These are phyloP conservation scores for Chiropotes sagulatus DNA, from an alignment of 2,797 vertebrate genomes.

Conservation along the genomic window DNA sequence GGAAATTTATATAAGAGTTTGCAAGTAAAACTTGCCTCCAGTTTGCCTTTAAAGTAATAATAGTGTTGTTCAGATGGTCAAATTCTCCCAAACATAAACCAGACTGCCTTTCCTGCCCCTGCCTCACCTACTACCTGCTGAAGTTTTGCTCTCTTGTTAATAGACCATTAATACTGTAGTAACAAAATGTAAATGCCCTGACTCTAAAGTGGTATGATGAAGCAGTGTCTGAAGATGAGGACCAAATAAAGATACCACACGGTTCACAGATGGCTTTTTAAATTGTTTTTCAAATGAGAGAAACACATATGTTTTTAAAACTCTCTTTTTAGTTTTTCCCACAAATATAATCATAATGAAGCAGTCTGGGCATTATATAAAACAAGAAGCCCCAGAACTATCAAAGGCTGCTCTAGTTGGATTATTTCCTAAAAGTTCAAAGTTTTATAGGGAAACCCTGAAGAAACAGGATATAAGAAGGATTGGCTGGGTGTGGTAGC, in stretches of 20 bases:
- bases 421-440: not conserved
- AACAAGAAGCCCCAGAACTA: not conserved
- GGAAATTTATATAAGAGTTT: not conserved
- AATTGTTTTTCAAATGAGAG: not conserved
- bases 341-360: not conserved
- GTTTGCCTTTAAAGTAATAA: not conserved
- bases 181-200: not conserved
- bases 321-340: not conserved
- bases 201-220: not conserved
- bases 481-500: not conserved
- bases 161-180: not conserved
- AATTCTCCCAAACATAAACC: not conserved
- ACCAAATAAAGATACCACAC: not conserved
- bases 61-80: not conserved
- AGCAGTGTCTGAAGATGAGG: not conserved
- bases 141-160: not conserved
- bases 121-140: too few species aligned
- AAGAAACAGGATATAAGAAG: not conserved
- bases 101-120: too few species aligned
- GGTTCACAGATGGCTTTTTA: not conserved
- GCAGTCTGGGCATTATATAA: not conserved
- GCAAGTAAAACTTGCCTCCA: not conserved
- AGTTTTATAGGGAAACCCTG: not conserved
- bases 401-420: not conserved
- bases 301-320: not conserved